Conservation (phyloP, 1,140 invertebrate genomes). For the Formica selysi region DNA sequence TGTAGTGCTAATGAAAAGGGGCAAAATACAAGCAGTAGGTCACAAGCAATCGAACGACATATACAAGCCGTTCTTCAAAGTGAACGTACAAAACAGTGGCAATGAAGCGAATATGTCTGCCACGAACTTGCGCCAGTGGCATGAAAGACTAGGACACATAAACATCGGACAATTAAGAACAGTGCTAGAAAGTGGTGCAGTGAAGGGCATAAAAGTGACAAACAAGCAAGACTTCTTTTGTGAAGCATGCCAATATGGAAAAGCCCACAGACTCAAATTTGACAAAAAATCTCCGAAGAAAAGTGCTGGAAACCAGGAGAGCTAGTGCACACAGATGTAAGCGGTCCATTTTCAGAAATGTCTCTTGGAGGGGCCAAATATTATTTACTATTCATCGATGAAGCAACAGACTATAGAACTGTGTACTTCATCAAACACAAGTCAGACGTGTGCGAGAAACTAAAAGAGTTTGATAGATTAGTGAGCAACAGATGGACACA, state of each 20-base stretch:
- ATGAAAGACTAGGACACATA: too few species aligned
- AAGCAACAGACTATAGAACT: not conserved
- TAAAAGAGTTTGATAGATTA: slow-evolving; percentile 54
- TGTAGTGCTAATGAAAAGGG: too few species aligned
- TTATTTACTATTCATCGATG: not conserved
- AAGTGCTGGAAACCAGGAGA: not conserved
- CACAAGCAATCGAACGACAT: too few species aligned
- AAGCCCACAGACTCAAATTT: not conserved
- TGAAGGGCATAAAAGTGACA: too few species aligned
- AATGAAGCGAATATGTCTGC: too few species aligned
- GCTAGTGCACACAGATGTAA: not conserved
- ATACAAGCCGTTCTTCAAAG: too few species aligned
- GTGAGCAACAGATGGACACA: too few species aligned
- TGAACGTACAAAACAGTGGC: too few species aligned
- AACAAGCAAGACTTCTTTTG: slow-evolving; percentile 49
- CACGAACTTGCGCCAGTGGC: too few species aligned
- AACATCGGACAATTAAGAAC: too few species aligned
- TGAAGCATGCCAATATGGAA: slow-evolving; percentile 64
- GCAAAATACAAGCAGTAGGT: too few species aligned
- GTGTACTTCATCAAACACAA: slow-evolving; percentile 68
- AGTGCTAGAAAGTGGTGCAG: not conserved
- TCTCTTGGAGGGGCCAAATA: slow-evolving; percentile 23
- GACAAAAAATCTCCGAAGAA: too few species aligned
- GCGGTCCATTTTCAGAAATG: not conserved
- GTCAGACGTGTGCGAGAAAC: slow-evolving; percentile 60